A percentile compares a stretch with the other conserved stretches of the same genome.
phyloP scores from a whole-genome alignment of 1,140 invertebrate species.

The Amyelois transitella region DNA sequence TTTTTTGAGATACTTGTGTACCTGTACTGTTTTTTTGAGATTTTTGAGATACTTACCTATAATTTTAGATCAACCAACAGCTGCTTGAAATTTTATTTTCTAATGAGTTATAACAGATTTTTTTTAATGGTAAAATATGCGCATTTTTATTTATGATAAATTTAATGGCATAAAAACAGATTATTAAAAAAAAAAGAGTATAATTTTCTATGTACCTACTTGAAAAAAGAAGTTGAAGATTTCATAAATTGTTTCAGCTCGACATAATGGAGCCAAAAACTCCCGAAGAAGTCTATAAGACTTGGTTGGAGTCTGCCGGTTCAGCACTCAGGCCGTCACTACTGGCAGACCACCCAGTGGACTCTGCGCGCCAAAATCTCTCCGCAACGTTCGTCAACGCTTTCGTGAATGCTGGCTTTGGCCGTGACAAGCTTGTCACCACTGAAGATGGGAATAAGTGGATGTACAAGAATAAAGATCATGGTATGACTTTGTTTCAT shows the following conservation, averaged over 20 bases:
- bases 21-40: too few relatives aligned
- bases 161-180: too few relatives aligned
- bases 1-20: too few relatives aligned
- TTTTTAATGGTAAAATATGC: neutral
- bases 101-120: too few relatives aligned
- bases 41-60: too few relatives aligned
- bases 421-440: slow-evolving; percentile 96
- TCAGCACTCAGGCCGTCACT: slow-evolving; percentile 88
- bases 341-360: slow-evolving; percentile 78
- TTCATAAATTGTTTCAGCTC: slow-evolving; percentile 82
- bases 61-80: too few relatives aligned
- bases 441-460: slow-evolving; percentile 98
- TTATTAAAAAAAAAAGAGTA: too few relatives aligned
- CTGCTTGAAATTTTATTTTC: too few relatives aligned
- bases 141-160: neutral
- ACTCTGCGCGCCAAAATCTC: slow-evolving; percentile 97
- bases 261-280: slow-evolving; percentile 99
- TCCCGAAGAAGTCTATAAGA: slow-evolving; percentile 99
- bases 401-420: slow-evolving; percentile 99
- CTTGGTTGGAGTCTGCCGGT: slow-evolving; percentile 94
- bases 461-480: slow-evolving; percentile 99
- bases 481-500: slow-evolving; percentile 73
- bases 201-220: too few relatives aligned
- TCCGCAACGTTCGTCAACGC: slow-evolving; percentile 99
- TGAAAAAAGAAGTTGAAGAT: too few relatives aligned